phyloP scores from a whole-genome alignment of 2,797 vertebrate genomes.

The Anisognathus igniventris region DNA sequence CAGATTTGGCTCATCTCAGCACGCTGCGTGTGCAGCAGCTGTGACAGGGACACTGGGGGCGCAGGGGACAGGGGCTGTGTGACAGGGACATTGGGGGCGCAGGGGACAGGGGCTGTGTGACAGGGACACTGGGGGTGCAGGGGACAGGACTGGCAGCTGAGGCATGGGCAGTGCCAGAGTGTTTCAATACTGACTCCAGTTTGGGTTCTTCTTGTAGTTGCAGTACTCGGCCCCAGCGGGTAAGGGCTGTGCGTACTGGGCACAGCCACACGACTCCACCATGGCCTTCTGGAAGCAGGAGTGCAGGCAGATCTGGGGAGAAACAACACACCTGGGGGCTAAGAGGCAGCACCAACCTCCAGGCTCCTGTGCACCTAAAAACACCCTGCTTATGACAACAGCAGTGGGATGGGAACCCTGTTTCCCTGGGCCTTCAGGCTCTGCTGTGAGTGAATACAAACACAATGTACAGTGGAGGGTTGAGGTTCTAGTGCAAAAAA shows the following conservation, averaged over 20 bases:
- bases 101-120: neutral
- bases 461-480: accelerated
- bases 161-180: accelerated
- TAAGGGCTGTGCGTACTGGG: conserved; percentile 76
- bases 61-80: neutral
- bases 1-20: neutral
- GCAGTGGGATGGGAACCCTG: neutral
- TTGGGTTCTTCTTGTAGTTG: conserved; percentile 77
- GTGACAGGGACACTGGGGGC: neutral
- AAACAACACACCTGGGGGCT: neutral
- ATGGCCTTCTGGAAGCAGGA: conserved; percentile 81
- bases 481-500: neutral
- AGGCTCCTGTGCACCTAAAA: neutral
- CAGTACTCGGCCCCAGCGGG: conserved; percentile 72
- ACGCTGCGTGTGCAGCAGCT: neutral
- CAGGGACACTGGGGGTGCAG: neutral
- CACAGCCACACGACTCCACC: conserved; percentile 76
- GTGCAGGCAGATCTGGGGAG: conserved; percentile 77
- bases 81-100: neutral
- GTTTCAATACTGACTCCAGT: conserved; percentile 77
- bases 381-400: neutral
- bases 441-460: neutral
- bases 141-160: neutral
- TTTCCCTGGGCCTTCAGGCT: neutral
- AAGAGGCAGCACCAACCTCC: neutral